phyloP scores from a whole-genome alignment of 2,797 vertebrate species.

The Hozukius guyotensis region DNA sequence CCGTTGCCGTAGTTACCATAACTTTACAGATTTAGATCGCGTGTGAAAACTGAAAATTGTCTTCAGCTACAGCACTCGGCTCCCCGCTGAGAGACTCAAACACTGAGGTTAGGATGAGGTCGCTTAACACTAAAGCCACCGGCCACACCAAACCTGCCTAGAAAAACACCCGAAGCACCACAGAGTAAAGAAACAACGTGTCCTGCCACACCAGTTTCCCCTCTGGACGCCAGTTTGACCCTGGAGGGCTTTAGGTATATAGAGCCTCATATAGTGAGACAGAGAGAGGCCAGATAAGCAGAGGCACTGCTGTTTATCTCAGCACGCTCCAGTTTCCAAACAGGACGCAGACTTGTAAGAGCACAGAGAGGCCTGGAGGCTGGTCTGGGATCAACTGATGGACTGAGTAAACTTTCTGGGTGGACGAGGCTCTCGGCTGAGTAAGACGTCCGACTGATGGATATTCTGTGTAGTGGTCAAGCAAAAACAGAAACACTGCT shows the following conservation, averaged over 20 bases:
- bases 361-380: constrained; percentile 3
- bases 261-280: constrained; percentile 7
- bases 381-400: constrained; percentile 8
- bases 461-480: background rate
- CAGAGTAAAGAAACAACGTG: constrained; percentile 47
- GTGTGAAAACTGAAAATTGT: constrained; percentile 4
- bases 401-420: constrained; percentile 5
- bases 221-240: constrained; percentile 25
- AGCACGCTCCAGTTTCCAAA: constrained; percentile 47
- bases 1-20: background rate
- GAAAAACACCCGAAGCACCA: constrained; percentile 48
- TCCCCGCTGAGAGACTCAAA: constrained; percentile 38
- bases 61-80: background rate
- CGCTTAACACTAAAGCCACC: constrained; percentile 40
- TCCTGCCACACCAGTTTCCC: constrained; percentile 5
- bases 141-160: constrained; percentile 39
- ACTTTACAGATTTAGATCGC: background rate
- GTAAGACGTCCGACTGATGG: background rate
- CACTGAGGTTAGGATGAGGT: constrained; percentile 41
- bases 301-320: constrained; percentile 44
- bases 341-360: constrained; percentile 29
- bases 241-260: constrained; percentile 13
- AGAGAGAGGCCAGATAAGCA: constrained; percentile 37
- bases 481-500: background rate
- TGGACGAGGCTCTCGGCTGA: background rate